Base-by-base conservation (phyloP, 1,140 invertebrate genomes). In the Ditylenchus dipsaci region DNA sequence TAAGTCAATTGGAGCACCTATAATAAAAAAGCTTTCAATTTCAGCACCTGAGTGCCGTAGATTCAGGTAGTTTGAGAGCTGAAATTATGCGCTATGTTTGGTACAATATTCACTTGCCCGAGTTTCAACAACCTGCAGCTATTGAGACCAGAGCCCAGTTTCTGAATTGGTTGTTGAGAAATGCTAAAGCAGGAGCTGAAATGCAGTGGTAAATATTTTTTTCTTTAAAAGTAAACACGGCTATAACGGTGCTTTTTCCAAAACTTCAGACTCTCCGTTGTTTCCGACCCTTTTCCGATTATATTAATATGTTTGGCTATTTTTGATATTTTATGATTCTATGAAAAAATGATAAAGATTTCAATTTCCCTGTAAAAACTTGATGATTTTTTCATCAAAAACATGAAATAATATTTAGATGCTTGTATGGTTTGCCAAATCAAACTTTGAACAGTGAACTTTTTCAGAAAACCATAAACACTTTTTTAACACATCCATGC, bases 51-150 rank as follows among this genome's bases (percentile, higher is more conserved):
- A 57, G 27, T 45, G 72, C 45, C 42, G 45, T 56, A 17, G 71
- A 73, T 43, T 27, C 53, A 13, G 71, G 71, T 1, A 67, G 62
- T 45, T 23, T 73, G 45, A 60, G 71, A 11, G 71, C 61, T 19
- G 71, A 73, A 67, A 67, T 73, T 26, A 74, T 73, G 23, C 72
- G 71, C 1, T 61, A 71, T 38, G 45, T 73, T 67, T 74, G 70
- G 71, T 26, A n/a, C 30, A 67, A 65, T 33, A 67, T 67, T 21
- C n/a, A n/a, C 8, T n/a, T 29, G 8, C n/a, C 62, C 17, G 63
- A 67, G 17, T 38, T 19, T 30, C 62, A 67, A 42, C 63, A 45
- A 42, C 27, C 67, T 8, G 1, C n/a, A 33, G 33, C 43, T 19
- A 59, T 71, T n/a, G 70, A 74, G 21, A 63, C 66, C 1, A 38